These are phyloP conservation scores for Corbicula japonica DNA, from an alignment of 2,888 invertebrate species.

Conservation along the genomic window DNA sequence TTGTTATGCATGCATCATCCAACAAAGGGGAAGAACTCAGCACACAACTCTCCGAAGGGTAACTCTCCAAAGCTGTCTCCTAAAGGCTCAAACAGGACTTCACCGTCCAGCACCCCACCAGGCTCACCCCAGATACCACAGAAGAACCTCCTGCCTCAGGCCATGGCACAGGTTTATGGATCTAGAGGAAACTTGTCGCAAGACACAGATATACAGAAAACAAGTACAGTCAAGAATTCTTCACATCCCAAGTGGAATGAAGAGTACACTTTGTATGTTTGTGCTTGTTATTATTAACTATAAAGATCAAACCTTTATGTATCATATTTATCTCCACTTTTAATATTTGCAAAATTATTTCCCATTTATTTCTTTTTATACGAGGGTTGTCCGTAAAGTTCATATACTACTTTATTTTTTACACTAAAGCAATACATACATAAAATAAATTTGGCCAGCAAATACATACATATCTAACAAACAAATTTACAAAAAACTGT, in stretches of 20 bases:
- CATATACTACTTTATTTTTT: too few relatives aligned
- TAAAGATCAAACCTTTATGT: too few relatives aligned
- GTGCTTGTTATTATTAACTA: too few relatives aligned
- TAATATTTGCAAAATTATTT: too few relatives aligned
- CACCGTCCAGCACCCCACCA: conserved; percentile 52
- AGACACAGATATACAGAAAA: conserved; percentile 60
- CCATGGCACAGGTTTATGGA: neutral
- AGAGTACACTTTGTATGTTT: conserved; percentile 80
- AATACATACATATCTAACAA: too few relatives aligned
- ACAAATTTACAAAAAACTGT: too few relatives aligned
- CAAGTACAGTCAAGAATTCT: conserved; percentile 73
- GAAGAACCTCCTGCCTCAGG: conserved; percentile 13
- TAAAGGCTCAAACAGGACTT: conserved; percentile 56
- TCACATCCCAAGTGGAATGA: conserved; percentile 81
- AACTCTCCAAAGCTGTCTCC: conserved; percentile 63
- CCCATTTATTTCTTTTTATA: too few relatives aligned
- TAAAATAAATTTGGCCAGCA: too few relatives aligned
- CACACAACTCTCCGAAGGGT: conserved; percentile 33
- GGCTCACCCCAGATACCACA: conserved; percentile 3
- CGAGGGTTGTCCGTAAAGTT: too few relatives aligned
- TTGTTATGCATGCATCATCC: conserved; percentile 72
- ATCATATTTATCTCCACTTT: too few relatives aligned
- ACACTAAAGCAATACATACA: too few relatives aligned
- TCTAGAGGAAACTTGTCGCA: neutral
- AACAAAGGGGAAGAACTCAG: conserved; percentile 39